These are phyloP conservation scores for Tribolium freemani DNA, from an alignment of 2,888 invertebrate species.

Conservation along the genomic window DNA sequence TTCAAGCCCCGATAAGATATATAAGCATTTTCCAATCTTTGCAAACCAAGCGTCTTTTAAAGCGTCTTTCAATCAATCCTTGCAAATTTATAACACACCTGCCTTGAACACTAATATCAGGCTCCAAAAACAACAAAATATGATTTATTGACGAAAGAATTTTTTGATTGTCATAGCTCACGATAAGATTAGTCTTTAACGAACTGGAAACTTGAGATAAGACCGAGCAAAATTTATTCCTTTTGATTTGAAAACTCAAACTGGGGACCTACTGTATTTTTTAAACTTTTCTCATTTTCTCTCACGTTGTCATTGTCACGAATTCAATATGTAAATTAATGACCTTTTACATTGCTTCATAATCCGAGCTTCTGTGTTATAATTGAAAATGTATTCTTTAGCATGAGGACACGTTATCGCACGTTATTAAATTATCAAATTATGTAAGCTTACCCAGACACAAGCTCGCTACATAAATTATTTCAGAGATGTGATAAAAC, in stretches of 20 bases:
- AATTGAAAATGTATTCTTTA: conserved; percentile 20
- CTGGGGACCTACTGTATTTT: neutral
- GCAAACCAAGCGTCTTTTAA: neutral
- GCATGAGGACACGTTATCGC: neutral
- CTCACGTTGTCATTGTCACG: conserved; percentile 4
- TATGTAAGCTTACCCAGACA: conserved; percentile 41
- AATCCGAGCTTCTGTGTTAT: neutral
- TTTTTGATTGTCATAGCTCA: neutral
- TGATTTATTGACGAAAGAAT: neutral
- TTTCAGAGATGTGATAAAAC: conserved; percentile 47
- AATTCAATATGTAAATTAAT: conserved; percentile 20
- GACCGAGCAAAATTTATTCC: neutral
- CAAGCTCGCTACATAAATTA: conserved; percentile 51
- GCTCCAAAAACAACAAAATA: neutral
- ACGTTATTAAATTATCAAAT: conserved; percentile 49
- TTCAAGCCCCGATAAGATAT: conserved; percentile 1
- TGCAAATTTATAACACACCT: neutral
- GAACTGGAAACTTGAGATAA: neutral
- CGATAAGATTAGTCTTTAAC: neutral
- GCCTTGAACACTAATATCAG: neutral
- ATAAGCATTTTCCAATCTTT: conserved; percentile 24
- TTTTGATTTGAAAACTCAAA: neutral
- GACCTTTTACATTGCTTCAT: neutral
- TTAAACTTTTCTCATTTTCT: conserved; percentile 20
- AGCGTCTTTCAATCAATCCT: conserved; percentile 1